Base-by-base conservation (phyloP, 2,888 invertebrate genomes). In the Aromia moschata region DNA sequence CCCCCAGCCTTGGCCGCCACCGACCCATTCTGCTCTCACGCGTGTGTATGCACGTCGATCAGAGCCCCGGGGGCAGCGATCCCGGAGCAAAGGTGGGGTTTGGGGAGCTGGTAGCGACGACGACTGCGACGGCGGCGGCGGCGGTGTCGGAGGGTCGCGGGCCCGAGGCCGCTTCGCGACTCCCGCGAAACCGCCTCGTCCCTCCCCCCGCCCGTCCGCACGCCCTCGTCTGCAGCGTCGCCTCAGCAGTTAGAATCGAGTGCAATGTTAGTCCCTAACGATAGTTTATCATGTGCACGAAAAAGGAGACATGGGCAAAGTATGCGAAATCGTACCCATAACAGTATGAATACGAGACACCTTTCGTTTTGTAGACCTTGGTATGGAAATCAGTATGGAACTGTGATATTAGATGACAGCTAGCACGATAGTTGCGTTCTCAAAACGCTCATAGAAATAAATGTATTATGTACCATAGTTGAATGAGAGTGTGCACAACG, bases 21-120 rank as follows among this genome's bases (percentile, higher is more conserved):
- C 70, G 73, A 70, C 70, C 75, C 75, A 75, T 75, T 75, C 75
- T 75, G 75, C 75, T 68, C 69, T 65, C 58, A 59, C 53, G 55
- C 66, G 70, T 52, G 44, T 51, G 63, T 69, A 68, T 69, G 69
- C 69, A 69, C 67, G 64, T 66, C 64, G 66, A 58, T 62, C 65
- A 64, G 61, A 62, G 65, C 69, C 62, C 64, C 43, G 43, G 43
- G 55, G 59, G 62, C 59, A 51, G 59, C 54, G 59, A n/a, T 47
- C 56, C 44, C 57, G 64, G 58, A 58, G 58, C 58, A 56, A 56
- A 56, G 62, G 62, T 63, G 62, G 65, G 63, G 65, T 62, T 59
- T 57, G 64, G 47, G 62, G 46, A 55, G 55, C 46, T 44, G 46
- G 54, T 36, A 25, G 20, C 43, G 45, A 25, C 4, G 25, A 25